Percentiles rank a stretch among this genome's conserved stretches.
Evolutionary conservation across 2,797 vertebrate species (phyloP).

Genomic region (Fringilla coelebs): DNA sequence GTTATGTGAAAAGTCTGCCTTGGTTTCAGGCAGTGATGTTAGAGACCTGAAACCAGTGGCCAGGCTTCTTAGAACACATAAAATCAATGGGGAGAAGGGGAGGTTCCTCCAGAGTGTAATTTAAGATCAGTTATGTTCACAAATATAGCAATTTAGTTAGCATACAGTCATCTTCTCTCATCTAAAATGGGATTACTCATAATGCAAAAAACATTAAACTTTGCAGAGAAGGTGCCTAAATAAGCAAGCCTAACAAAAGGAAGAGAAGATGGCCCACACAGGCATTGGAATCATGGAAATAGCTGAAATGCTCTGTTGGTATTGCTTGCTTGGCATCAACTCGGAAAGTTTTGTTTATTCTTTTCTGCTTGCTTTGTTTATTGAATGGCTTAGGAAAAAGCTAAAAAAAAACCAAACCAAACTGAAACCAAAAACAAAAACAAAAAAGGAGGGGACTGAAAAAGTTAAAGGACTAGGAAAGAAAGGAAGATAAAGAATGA

Average conservation of each 20-base stretch:
- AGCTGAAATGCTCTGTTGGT: neutral
- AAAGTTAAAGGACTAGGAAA: neutral
- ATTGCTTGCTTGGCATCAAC: neutral
- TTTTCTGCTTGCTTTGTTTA: neutral
- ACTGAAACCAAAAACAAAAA: neutral
- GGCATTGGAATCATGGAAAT: neutral
- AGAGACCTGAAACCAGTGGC: neutral
- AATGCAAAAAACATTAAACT: neutral
- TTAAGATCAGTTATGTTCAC: neutral
- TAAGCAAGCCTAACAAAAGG: neutral
- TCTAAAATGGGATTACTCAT: neutral
- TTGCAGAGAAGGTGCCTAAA: neutral
- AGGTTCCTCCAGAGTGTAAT: neutral
- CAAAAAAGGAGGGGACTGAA: fast-evolving
- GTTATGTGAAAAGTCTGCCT: neutral
- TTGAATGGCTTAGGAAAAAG: neutral
- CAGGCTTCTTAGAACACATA: neutral
- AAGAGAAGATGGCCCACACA: neutral
- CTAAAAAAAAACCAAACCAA: neutral
- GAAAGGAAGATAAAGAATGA: neutral
- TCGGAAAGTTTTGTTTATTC: neutral
- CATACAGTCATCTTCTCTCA: neutral
- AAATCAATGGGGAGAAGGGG: neutral
- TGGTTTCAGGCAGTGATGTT: neutral
- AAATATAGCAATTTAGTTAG: neutral